phyloP scores from a whole-genome alignment of 2,888 invertebrate genomes.

The Plebejus anna region DNA sequence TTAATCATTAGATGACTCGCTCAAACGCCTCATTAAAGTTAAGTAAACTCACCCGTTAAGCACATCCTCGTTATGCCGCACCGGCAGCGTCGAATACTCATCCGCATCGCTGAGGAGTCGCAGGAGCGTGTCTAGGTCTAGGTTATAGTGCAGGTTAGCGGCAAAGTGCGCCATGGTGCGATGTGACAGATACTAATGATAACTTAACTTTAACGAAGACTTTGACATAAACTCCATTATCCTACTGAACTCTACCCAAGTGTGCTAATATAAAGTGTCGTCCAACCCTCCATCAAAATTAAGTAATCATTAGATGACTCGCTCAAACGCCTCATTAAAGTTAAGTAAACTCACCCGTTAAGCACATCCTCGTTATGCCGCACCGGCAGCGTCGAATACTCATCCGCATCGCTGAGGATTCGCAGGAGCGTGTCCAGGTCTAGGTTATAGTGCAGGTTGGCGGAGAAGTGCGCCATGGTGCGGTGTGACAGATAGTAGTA shows the following conservation, averaged over 20 bases:
- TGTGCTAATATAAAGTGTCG: no score
- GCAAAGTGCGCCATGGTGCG: constrained; percentile 93
- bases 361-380: constrained; percentile 97
- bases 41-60: constrained; percentile 86
- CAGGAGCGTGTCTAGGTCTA: constrained; percentile 83
- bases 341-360: constrained; percentile 84
- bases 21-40: neutral
- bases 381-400: constrained; percentile 96
- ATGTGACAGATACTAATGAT: constrained; percentile 93
- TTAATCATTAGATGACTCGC: no score
- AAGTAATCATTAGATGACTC: no score
- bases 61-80: constrained; percentile 97
- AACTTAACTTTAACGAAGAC: no score
- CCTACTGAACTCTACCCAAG: no score
- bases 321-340: neutral
- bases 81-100: constrained; percentile 96
- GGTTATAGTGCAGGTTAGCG: constrained; percentile 81
- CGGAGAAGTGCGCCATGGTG: constrained; percentile 91
- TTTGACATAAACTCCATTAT: no score
- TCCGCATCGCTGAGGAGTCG: constrained; percentile 89
- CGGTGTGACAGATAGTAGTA: constrained; percentile 97
- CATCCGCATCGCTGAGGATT: constrained; percentile 90
- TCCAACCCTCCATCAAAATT: no score
- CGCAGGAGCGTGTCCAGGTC: constrained; percentile 83
- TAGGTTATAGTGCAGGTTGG: constrained; percentile 82